Percentiles rank a stretch among this genome's conserved stretches.
phyloP scores from a whole-genome alignment of 2,888 invertebrate genomes.

The Polylopha cassiicola region DNA sequence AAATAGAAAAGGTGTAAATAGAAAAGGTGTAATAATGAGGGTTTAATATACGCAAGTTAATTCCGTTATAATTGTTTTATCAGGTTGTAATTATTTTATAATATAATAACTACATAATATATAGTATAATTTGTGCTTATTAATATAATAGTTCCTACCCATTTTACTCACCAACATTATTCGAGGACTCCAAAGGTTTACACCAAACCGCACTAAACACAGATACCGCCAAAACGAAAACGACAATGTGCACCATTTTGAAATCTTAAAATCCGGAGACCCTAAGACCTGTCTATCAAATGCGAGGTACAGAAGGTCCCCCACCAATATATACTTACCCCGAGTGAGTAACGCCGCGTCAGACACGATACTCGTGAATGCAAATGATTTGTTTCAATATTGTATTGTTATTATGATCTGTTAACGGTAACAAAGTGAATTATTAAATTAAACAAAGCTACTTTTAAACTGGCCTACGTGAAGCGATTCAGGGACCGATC shows the following conservation, averaged over 20 bases:
- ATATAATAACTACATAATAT: no score
- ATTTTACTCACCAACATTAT: conserved; percentile 31
- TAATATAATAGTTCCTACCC: background rate
- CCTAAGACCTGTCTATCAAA: background rate
- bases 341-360: conserved; percentile 33
- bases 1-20: no score
- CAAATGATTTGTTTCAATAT: conserved; percentile 31
- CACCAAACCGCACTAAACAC: conserved; percentile 33
- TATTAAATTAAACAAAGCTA: conserved; percentile 11
- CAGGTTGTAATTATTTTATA: no score
- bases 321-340: conserved; percentile 13
- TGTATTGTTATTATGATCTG: conserved; percentile 9
- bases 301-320: background rate
- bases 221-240: conserved; percentile 31
- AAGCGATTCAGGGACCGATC: conserved; percentile 15
- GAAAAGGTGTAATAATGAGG: no score
- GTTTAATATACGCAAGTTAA: no score
- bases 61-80: no score
- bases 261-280: background rate
- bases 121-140: background rate
- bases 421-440: conserved; percentile 13
- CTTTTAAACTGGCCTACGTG: conserved; percentile 5
- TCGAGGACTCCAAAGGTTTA: conserved; percentile 37
- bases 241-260: conserved; percentile 26
- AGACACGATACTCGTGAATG: conserved; percentile 32